Percentiles rank a stretch among this genome's conserved stretches.
These are phyloP conservation scores for Scomber colias DNA, from an alignment of 2,113 vertebrate genomes.

Conservation along the genomic window DNA sequence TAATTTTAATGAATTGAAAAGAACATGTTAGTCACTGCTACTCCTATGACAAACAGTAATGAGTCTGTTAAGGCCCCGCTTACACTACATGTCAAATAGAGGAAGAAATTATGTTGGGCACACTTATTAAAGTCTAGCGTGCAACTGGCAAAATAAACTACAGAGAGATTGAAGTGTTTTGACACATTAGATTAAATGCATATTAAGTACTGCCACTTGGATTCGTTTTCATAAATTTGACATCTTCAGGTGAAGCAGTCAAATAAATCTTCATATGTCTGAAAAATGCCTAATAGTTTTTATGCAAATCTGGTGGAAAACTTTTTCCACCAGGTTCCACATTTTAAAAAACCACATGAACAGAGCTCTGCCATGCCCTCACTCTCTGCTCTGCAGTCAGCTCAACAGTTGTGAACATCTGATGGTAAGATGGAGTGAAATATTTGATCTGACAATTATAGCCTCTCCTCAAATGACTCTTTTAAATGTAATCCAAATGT, in stretches of 20 bases:
- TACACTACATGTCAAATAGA: slow-evolving; percentile 21
- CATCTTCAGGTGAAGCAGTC: not conserved
- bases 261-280: not conserved
- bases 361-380: not conserved
- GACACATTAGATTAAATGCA: slow-evolving; percentile 23
- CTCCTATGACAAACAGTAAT: not conserved
- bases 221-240: slow-evolving; percentile 4
- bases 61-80: slow-evolving; percentile 2
- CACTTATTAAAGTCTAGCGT: not conserved
- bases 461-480: slow-evolving; percentile 32
- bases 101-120: slow-evolving; percentile 3
- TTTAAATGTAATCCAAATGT: slow-evolving; percentile 45
- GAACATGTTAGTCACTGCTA: not conserved
- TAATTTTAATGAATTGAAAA: slow-evolving; percentile 30
- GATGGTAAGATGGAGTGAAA: slow-evolving; percentile 28
- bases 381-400: not conserved
- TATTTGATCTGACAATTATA: slow-evolving; percentile 47
- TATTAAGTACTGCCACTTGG: slow-evolving; percentile 10
- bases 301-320: slow-evolving; percentile 7
- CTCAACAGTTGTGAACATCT: slow-evolving; percentile 19
- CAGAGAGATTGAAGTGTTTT: slow-evolving; percentile 30
- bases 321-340: not conserved
- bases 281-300: not conserved
- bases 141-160: slow-evolving; percentile 13
- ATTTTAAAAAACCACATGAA: slow-evolving; percentile 3